Evolutionary conservation across 2,113 vertebrate species (phyloP).

Genomic region (Pluvialis apricaria): DNA sequence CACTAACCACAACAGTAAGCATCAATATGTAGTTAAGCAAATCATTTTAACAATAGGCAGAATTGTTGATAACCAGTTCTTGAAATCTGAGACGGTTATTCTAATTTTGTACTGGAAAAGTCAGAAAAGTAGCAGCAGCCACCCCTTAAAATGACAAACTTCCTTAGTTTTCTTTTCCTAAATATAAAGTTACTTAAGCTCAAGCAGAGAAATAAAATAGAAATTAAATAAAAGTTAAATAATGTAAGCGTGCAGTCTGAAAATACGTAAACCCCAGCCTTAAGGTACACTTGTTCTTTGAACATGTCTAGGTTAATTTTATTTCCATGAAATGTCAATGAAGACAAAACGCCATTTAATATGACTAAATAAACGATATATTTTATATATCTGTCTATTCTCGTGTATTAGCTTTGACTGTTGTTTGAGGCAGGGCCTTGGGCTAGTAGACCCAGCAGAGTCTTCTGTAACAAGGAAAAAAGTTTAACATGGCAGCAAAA

Average conservation of each 20-base stretch:
- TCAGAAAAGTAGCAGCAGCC: not conserved
- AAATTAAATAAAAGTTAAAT: not conserved
- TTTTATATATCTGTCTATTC: not conserved
- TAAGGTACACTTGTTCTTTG: not conserved
- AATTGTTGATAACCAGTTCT: not conserved
- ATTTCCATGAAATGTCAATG: not conserved
- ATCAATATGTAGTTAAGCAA: not conserved
- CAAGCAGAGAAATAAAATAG: not conserved
- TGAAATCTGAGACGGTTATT: not conserved
- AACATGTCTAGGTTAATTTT: not conserved
- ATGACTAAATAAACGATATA: not conserved
- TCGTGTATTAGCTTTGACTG: not conserved
- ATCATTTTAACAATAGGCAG: not conserved
- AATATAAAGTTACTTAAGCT: not conserved
- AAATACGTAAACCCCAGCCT: not conserved
- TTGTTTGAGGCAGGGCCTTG: not conserved
- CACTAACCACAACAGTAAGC: accelerated
- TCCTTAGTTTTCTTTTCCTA: not conserved
- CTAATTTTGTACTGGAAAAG: not conserved
- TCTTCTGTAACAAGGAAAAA: not conserved
- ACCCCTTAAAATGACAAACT: not conserved
- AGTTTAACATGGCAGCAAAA: not conserved
- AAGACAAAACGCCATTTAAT: not conserved
- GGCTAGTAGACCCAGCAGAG: not conserved
- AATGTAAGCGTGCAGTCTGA: not conserved